Conservation (phyloP, 2,797 vertebrate genomes). For the Periparus ater region DNA sequence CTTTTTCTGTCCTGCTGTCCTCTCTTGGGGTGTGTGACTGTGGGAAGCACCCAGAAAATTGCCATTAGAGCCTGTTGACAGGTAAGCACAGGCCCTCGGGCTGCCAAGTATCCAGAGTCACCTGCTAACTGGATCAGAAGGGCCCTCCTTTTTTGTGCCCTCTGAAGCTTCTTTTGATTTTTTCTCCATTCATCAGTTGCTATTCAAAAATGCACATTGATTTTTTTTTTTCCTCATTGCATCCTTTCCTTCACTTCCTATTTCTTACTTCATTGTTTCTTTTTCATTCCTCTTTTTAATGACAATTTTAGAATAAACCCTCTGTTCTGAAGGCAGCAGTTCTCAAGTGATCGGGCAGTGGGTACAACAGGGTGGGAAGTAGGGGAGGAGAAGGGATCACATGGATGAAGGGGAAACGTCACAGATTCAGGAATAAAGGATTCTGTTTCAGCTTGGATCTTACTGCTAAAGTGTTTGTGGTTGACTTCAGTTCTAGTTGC, state of each 20-base stretch:
- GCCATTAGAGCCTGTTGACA: conserved; percentile 66
- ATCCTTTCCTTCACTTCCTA: conserved; percentile 3
- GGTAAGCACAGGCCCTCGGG: conserved; percentile 56
- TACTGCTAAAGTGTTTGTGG: background rate
- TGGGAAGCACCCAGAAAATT: conserved; percentile 69
- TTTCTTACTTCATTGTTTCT: conserved; percentile 41
- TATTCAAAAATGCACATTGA: background rate
- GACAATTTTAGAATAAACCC: background rate
- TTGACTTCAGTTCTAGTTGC: background rate
- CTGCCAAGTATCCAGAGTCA: conserved; percentile 62
- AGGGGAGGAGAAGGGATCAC: background rate
- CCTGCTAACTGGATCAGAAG: conserved; percentile 54
- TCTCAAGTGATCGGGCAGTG: conserved; percentile 8
- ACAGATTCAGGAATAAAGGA: background rate
- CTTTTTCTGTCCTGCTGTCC: conserved; percentile 57
- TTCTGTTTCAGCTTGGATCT: background rate
- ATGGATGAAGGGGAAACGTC: background rate
- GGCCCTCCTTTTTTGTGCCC: conserved; percentile 35
- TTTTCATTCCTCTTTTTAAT: conserved; percentile 26
- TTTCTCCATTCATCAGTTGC: conserved; percentile 27
- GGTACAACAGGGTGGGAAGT: background rate
- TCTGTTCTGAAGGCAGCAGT: background rate
- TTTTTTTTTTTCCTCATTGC: conserved; percentile 28
- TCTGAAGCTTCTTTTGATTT: conserved; percentile 43
- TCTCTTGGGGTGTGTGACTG: conserved; percentile 58